Evolutionary conservation across 2,797 vertebrate species (phyloP).

Genomic region (Rhinella marina): DNA sequence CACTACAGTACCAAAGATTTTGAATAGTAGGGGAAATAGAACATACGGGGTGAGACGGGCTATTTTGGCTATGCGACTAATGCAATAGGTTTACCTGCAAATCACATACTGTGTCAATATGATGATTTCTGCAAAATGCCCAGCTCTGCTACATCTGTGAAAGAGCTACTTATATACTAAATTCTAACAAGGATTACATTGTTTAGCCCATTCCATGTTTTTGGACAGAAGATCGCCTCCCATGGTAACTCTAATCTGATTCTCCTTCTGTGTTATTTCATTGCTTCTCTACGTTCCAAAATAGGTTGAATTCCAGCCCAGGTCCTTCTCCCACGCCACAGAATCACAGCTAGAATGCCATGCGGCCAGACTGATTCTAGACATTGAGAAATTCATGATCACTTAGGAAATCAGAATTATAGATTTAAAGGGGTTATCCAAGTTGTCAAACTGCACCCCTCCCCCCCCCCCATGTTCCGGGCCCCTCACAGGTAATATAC

Average conservation of each 20-base stretch:
- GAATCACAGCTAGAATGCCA: constrained; percentile 23
- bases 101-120: neutral
- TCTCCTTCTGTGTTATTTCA: constrained; percentile 41
- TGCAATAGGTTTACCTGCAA: neutral
- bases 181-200: neutral
- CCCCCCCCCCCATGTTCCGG: too few species aligned
- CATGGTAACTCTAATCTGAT: constrained; percentile 23
- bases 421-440: too few species aligned
- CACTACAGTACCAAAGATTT: neutral
- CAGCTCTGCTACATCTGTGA: neutral
- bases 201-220: neutral
- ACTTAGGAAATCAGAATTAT: neutral
- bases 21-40: neutral
- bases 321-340: constrained; percentile 55
- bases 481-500: too few species aligned
- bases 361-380: constrained; percentile 10
- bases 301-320: constrained; percentile 51
- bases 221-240: constrained; percentile 11
- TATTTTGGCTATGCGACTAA: neutral
- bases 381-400: neutral
- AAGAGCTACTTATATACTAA: neutral
- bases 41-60: neutral
- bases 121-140: neutral
- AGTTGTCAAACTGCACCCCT: too few species aligned
- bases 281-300: constrained; percentile 37